These are phyloP conservation scores for Biston stratarius DNA, from an alignment of 2,888 invertebrate genomes.

Conservation along the genomic window DNA sequence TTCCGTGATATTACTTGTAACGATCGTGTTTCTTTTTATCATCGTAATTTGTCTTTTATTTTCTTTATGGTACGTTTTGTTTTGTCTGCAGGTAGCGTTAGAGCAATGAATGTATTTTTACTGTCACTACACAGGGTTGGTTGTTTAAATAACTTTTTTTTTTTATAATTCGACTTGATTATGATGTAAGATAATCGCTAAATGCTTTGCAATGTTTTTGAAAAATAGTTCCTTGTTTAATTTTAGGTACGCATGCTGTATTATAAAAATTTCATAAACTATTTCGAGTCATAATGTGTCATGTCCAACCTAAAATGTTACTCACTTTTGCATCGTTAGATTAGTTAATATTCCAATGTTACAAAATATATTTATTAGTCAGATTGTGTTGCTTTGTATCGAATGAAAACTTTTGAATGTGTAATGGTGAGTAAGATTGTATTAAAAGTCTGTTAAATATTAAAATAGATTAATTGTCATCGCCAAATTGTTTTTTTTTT, in stretches of 20 bases:
- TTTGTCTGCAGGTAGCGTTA: slow-evolving; percentile 25
- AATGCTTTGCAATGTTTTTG: slow-evolving; percentile 41
- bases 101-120: slow-evolving; percentile 34
- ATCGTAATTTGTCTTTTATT: slow-evolving; percentile 15
- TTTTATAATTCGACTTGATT: slow-evolving; percentile 20
- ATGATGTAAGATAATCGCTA: slow-evolving; percentile 20
- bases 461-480: slow-evolving; percentile 72
- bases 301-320: slow-evolving; percentile 66
- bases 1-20: slow-evolving; percentile 78
- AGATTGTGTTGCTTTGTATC: slow-evolving; percentile 70
- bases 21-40: slow-evolving; percentile 35
- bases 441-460: slow-evolving; percentile 81
- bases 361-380: slow-evolving; percentile 78
- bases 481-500: slow-evolving; percentile 57
- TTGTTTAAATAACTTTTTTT: slow-evolving; percentile 41
- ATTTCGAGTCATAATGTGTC: slow-evolving; percentile 76
- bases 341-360: slow-evolving; percentile 77
- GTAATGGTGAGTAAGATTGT: slow-evolving; percentile 77
- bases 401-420: slow-evolving; percentile 74
- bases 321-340: slow-evolving; percentile 65
- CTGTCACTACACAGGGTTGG: slow-evolving; percentile 54
- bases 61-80: slow-evolving; percentile 20
- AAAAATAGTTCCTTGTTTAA: slow-evolving; percentile 63
- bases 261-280: slow-evolving; percentile 53
- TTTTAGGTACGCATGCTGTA: slow-evolving; percentile 65